These are phyloP conservation scores for Halcyon senegalensis DNA, from an alignment of 2,113 vertebrate genomes.

Conservation along the genomic window DNA sequence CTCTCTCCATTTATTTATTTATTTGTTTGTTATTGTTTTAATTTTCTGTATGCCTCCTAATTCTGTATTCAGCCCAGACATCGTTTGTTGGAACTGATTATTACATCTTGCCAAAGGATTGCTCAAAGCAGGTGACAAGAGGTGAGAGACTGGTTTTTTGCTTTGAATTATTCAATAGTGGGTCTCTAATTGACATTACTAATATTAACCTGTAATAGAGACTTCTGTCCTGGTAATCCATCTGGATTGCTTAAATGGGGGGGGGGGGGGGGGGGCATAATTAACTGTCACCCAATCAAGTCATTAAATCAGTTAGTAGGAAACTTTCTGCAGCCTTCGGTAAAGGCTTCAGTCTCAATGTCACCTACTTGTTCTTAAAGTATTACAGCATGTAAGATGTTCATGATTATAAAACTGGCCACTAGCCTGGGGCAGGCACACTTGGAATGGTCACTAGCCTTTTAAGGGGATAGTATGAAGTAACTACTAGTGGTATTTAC, in stretches of 20 bases:
- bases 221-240: slow-evolving; percentile 2
- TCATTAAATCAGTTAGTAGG: neutral
- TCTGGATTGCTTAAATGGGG: neutral
- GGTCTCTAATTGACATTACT: slow-evolving; percentile 13
- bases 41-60: neutral
- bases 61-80: neutral
- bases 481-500: neutral
- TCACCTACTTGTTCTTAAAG: neutral
- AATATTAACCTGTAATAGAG: neutral
- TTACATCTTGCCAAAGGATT: neutral
- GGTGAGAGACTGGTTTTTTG: neutral
- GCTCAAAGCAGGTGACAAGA: neutral
- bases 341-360: neutral
- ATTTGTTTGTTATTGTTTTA: neutral
- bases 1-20: neutral
- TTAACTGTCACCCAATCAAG: too few relatives aligned
- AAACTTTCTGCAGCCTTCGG: neutral
- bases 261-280: too few relatives aligned
- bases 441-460: neutral
- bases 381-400: neutral
- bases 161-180: slow-evolving; percentile 31
- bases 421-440: neutral
- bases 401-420: neutral
- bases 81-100: neutral
- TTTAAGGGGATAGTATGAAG: neutral